Conservation (phyloP, 2,888 invertebrate species). For the Schrankia costaestrigalis region DNA sequence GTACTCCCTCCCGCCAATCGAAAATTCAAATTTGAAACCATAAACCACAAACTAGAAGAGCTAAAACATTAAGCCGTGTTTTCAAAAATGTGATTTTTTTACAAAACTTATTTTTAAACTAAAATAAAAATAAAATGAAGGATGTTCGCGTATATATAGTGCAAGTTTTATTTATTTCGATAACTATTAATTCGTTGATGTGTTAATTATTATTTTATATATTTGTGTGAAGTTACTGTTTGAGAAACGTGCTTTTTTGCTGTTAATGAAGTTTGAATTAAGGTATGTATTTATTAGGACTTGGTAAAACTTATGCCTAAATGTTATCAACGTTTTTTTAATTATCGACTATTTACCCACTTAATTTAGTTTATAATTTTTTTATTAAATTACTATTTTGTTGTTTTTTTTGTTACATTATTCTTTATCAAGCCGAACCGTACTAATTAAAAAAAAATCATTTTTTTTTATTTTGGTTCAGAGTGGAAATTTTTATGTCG, state of each 20-base stretch:
- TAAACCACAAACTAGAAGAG: constrained; percentile 32
- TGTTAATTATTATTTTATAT: constrained; percentile 10
- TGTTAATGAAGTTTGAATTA: constrained; percentile 26
- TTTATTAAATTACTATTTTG: no score
- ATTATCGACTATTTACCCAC: no score
- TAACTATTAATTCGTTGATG: constrained; percentile 19
- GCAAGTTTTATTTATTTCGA: constrained; percentile 28
- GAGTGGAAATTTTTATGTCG: no score
- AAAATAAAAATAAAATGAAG: constrained; percentile 4
- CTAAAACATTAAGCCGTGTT: constrained; percentile 17
- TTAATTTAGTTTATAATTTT: no score
- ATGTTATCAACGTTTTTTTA: no score
- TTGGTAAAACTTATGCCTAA: no score
- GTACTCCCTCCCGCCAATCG: constrained; percentile 64
- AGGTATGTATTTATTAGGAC: constrained; percentile 45
- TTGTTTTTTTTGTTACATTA: no score
- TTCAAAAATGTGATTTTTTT: constrained; percentile 8
- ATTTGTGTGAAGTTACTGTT: constrained; percentile 24
- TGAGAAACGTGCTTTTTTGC: constrained; percentile 15
- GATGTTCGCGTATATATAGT: constrained; percentile 20
- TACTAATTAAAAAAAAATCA: no score
- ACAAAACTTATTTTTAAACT: constrained; percentile 6
- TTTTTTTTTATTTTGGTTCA: no score
- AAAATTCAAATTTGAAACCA: constrained; percentile 58
- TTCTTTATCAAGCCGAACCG: no score